Base-by-base conservation (phyloP, 2,797 vertebrate genomes). In the Tragelaphus oryx region DNA sequence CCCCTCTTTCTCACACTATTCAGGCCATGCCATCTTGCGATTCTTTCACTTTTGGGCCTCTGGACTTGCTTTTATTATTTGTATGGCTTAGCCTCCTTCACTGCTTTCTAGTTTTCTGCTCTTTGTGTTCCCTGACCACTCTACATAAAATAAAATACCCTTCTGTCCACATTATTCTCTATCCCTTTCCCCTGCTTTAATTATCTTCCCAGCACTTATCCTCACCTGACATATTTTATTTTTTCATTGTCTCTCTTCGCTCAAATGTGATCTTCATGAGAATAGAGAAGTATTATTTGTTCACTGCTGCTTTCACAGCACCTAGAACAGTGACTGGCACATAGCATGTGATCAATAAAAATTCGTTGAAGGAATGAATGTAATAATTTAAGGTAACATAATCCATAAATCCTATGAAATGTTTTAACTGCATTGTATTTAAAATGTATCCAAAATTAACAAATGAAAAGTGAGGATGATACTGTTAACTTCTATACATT, bases 261-360 rank as follows among this genome's bases (percentile, higher is more conserved):
- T 96, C 93, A 96, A 96, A 89, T 94, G 46, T 96, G 95, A 97
- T 96, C 90, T 97, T 96, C 92, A 90, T 79, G 85, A 96, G 81
- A 97, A 96, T 30, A 96, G 54, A 93, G 60, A 93, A 87, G 83
- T 96, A 92, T n/a, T 96, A 87, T 96, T 94, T 97, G 89, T 85
- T 96, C 82, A 93, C 18, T 97, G 79, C 82, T 96, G 59, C 92
- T 97, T 91, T 97, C 79, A 96, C 57, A 94, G 88, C n/a, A 96
- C 79, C 60, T 89, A 92, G 59, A 96, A 95, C 65, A 92, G 74
- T 94, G 96, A 96, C 94, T 97, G 62, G 90, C 93, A 97, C 86
- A 96, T 20, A 95, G 90, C 54, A 97, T 52, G 92, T 92, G 78
- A 97, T 93, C 80, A 96, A 95, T 94, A 93, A 96, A 96, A 86